Conservation (phyloP, 2,797 vertebrate genomes). For the Pseudotriccus pelzelni region DNA sequence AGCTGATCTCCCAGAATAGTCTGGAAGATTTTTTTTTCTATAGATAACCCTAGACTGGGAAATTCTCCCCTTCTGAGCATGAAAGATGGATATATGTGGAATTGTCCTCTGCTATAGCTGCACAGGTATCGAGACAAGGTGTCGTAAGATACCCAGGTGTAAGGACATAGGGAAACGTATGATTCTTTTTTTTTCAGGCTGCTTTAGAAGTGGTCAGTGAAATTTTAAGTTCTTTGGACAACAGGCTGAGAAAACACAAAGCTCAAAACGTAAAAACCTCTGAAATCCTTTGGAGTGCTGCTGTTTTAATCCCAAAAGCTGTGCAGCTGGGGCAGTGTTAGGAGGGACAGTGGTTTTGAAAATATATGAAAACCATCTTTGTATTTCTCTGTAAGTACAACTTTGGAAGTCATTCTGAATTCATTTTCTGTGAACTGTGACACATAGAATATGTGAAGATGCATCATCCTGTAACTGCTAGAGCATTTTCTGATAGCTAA, state of each 20-base stretch:
- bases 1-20: neutral
- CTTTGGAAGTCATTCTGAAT: neutral
- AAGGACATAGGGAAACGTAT: neutral
- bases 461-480: neutral
- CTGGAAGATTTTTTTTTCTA: neutral
- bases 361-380: accelerated
- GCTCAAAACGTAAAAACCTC: neutral
- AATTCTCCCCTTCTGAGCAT: neutral
- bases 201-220: neutral
- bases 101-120: neutral
- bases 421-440: neutral
- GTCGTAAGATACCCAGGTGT: neutral
- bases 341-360: neutral
- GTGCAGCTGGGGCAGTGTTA: too few relatives aligned
- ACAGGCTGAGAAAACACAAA: neutral
- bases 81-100: neutral
- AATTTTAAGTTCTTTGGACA: neutral
- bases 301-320: neutral
- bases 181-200: neutral
- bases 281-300: neutral
- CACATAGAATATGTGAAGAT: neutral
- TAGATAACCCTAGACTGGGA: neutral
- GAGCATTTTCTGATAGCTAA: neutral
- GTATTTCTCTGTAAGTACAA: neutral
- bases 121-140: neutral